Evolutionary conservation across 2,797 vertebrate species (phyloP), one percentile per base, ranked within the genome.

Genomic region (Carapus acus): DNA sequence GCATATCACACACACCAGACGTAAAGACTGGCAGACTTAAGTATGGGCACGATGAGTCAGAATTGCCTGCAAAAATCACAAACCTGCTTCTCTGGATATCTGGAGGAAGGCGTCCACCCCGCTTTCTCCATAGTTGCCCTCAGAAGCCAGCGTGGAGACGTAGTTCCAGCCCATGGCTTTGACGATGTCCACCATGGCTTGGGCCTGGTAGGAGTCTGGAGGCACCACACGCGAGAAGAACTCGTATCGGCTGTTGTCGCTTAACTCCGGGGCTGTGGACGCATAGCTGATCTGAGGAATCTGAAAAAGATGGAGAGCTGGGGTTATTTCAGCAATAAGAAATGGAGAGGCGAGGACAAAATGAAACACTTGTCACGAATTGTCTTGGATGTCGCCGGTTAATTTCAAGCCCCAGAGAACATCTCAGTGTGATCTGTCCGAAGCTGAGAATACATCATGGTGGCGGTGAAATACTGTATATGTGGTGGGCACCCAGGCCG

Each of bases 271-370:
- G 3, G 93, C 93, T 0, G 94, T 94, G 66, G 93, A 94, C 39
- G 94, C 93, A 0, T 96, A 95, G 79, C 93, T 95, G 84, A 96
- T 93, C 87, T 96, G 93, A 1, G 93, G 93, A 47, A 96, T 92
- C 93, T 96, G 80, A 51, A 60, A 55, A 0, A 37, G 61, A 23
- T 45, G 58, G 33, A 54, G 42, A 17, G 4, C 12, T 7, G 29
- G 54, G 40, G 62, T 70, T 62, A 76, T 74, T 56, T 65, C 67
- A 49, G 59, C 55, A 54, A 68, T 57, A 57, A 53, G 22, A n/a
- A 24, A 43, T 50, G 59, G 61, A 53, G 69, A 74, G 47, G 37
- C 17, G 49, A 51, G 57, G 60, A 76, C 53, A 44, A 31, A 19
- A 44, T 4, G 31, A 33, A 3, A 13, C 31, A 33, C 4, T 13